A percentile compares a stretch with the other conserved stretches of the same genome.
These are phyloP conservation scores for Disparrhopalites patrizii DNA, from an alignment of 2,888 invertebrate species.

Conservation along the genomic window DNA sequence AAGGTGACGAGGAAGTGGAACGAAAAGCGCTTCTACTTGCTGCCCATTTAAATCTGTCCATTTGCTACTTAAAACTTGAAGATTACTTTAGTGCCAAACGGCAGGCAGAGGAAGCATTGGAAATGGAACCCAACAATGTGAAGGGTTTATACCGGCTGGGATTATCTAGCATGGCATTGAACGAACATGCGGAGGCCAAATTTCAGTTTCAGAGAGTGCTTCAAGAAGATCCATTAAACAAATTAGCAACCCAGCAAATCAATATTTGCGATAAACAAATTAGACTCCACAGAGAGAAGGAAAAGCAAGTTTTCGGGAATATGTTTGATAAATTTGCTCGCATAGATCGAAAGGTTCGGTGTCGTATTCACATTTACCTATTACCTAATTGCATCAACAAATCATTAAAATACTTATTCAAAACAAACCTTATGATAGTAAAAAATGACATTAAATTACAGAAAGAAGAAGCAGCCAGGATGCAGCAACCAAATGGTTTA, in stretches of 20 bases:
- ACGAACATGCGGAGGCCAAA: slow-evolving; percentile 72
- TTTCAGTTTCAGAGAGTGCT: slow-evolving; percentile 73
- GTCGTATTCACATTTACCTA: no score
- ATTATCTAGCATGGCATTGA: slow-evolving; percentile 68
- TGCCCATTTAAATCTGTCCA: slow-evolving; percentile 72
- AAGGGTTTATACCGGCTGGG: slow-evolving; percentile 89
- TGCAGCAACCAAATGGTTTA: slow-evolving; percentile 67
- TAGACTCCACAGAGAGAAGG: slow-evolving; percentile 70
- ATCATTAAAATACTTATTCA: no score
- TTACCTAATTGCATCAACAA: no score
- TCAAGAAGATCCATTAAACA: slow-evolving; percentile 77
- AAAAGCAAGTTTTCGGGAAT: slow-evolving; percentile 84
- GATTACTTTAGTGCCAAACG: slow-evolving; percentile 68
- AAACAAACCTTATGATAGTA: no score
- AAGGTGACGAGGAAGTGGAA: slow-evolving; percentile 54
- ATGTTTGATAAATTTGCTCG: slow-evolving; percentile 79
- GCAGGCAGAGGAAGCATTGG: slow-evolving; percentile 72
- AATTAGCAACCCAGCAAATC: slow-evolving; percentile 77
- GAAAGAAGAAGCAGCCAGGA: slow-evolving; percentile 68
- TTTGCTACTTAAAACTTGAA: slow-evolving; percentile 73
- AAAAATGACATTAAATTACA: no score
- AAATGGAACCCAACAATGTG: slow-evolving; percentile 68
- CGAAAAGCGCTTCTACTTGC: slow-evolving; percentile 62
- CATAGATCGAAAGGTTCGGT: slow-evolving; percentile 15
- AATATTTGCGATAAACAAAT: slow-evolving; percentile 66